Conservation (phyloP, 2,797 vertebrate species). For the Phalloptychus januarius region DNA sequence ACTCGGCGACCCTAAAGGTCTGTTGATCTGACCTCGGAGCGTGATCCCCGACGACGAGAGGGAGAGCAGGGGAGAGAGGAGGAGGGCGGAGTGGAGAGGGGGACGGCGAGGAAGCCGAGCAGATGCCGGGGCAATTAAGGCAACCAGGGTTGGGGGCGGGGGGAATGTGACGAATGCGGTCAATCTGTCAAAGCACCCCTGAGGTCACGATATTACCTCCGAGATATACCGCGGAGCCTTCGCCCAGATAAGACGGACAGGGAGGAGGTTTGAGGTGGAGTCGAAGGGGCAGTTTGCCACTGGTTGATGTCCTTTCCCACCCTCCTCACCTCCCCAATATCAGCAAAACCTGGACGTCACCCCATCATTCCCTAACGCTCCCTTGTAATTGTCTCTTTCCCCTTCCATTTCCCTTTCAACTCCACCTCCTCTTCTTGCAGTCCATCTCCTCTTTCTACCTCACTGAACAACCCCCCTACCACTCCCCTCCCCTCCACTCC, state of each 20-base stretch:
- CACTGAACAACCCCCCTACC: background rate
- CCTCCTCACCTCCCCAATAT: conserved; percentile 32
- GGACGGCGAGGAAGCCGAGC: conserved; percentile 79
- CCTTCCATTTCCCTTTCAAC: conserved; percentile 62
- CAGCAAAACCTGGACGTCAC: conserved; percentile 37
- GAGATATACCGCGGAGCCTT: conserved; percentile 80
- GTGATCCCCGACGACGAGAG: conserved; percentile 61
- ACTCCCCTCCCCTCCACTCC: background rate
- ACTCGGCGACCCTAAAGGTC: conserved; percentile 73
- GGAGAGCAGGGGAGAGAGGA: conserved; percentile 7
- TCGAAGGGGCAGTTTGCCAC: conserved; percentile 26
- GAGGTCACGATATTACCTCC: conserved; percentile 81
- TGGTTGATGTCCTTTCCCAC: conserved; percentile 49
- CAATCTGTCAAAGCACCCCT: conserved; percentile 85
- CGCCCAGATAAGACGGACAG: conserved; percentile 67
- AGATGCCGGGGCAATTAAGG: conserved; percentile 86
- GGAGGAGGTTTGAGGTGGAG: conserved; percentile 41
- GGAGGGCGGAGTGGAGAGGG: conserved; percentile 11
- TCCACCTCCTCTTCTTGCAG: conserved; percentile 47
- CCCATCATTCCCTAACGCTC: conserved; percentile 52
- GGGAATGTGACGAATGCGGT: conserved; percentile 85
- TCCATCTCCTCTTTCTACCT: conserved; percentile 36
- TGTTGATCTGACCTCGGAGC: conserved; percentile 71
- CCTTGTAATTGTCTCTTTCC: conserved; percentile 66
- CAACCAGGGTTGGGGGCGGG: too few relatives aligned